Evolutionary conservation across 2,113 vertebrate genomes (phyloP), one percentile per base, ranked within the genome.

Genomic region (Bubalus kerabau): DNA sequence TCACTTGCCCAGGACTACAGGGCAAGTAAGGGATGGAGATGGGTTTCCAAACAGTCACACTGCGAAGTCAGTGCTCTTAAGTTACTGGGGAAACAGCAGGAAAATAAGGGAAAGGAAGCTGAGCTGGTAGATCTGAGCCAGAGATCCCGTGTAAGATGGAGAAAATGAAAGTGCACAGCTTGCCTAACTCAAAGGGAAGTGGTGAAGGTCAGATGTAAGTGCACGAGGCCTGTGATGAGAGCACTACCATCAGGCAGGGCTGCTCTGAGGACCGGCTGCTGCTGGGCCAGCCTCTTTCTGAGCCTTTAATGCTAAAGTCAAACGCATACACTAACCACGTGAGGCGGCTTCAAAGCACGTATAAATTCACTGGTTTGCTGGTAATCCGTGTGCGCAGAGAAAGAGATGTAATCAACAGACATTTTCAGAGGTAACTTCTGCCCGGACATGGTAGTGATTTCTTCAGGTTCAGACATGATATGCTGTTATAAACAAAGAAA

Each of bases 351-450:
- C 96, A 99, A 99, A 7, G 99, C 99, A 46, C 99, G 99, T 98
- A 99, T 99, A 98, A 99, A 99, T 98, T 99, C 99, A 98, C 99
- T 99, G 67, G 99, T 99, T 98, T 99, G 99, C 98, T 99, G 99
- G 98, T 99, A 99, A 98, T 99, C 99, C 3, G 99, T 99, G 98
- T 99, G 99, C 95, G 99, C 99, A 6, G 99, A 99, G 99, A 99
- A 99, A 97, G 99, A 99, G 98, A 99, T 99, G 99, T 99, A 99
- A 98, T 99, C 99, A 98, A 99, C 99, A 2, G 99, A 99, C 99
- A 99, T 99, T 98, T 99, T 99, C 98, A 99, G 98, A n/a, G 99
- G 99, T 26, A 99, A 99, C 97, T 99, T 99, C 98, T 99, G 99
- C 43, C 99, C 99, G 5, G 99, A 99, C 99, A 99, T 99, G 88